These are phyloP conservation scores for Nudaria mundana DNA, from an alignment of 2,888 invertebrate genomes.

Conservation along the genomic window DNA sequence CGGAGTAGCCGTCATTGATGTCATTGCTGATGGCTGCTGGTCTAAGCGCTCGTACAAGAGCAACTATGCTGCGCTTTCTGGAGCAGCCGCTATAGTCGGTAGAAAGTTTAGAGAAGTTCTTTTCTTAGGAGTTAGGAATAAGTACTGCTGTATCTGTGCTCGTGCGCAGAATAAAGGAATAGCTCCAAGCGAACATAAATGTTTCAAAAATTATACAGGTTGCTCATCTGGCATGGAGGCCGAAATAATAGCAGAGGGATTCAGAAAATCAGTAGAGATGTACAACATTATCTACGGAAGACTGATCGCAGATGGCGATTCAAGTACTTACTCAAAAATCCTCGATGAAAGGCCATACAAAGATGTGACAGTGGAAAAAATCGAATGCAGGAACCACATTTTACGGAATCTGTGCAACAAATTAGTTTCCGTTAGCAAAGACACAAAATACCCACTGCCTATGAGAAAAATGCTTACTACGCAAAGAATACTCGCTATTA, in stretches of 20 bases:
- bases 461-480: not conserved
- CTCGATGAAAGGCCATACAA: no score
- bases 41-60: constrained; percentile 3
- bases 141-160: not conserved
- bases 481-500: not conserved
- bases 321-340: no score
- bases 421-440: not conserved
- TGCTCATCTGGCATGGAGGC: no score
- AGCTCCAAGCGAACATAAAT: constrained; percentile 8
- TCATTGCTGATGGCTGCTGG: constrained; percentile 16
- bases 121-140: not conserved
- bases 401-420: not conserved
- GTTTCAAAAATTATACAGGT: no score
- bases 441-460: not conserved
- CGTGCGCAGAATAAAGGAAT: constrained; percentile 4
- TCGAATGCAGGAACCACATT: not conserved
- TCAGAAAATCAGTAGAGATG: no score
- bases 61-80: constrained; percentile 14
- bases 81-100: not conserved
- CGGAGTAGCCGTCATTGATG: constrained; percentile 13
- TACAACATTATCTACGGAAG: no score
- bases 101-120: not conserved
- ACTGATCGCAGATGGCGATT: no score
- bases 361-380: not conserved
- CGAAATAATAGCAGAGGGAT: no score